phyloP scores from a whole-genome alignment of 2,797 vertebrate species.

The Clarias laeviceps region DNA sequence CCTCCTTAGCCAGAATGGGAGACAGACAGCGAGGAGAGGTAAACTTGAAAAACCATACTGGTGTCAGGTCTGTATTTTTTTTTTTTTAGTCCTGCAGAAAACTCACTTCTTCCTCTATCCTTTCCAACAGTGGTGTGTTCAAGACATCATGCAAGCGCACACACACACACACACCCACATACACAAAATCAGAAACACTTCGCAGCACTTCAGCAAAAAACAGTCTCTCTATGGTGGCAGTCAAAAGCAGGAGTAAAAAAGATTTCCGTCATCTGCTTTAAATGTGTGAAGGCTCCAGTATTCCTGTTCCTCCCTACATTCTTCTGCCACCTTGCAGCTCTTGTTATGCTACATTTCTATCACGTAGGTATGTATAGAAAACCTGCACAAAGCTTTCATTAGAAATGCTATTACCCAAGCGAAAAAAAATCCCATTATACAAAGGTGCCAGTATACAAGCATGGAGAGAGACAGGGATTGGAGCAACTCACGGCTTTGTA shows the following conservation, averaged over 20 bases:
- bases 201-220: conserved; percentile 4
- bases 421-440: conserved; percentile 37
- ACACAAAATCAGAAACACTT: conserved; percentile 14
- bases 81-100: conserved; percentile 6
- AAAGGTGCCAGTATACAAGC: conserved; percentile 4
- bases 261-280: background rate
- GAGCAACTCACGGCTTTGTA: conserved; percentile 4
- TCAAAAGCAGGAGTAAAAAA: conserved; percentile 2
- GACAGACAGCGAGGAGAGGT: background rate
- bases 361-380: conserved; percentile 9
- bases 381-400: conserved; percentile 34
- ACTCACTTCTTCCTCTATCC: conserved; percentile 4
- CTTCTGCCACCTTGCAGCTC: background rate
- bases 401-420: conserved; percentile 39
- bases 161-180: background rate
- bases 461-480: conserved; percentile 11
- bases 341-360: background rate
- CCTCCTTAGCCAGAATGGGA: background rate
- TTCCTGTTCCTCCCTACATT: background rate
- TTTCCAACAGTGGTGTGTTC: conserved; percentile 4
- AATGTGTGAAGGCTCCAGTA: background rate
- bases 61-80: conserved; percentile 12
- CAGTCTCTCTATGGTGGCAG: conserved; percentile 5
- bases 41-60: background rate
- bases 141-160: conserved; percentile 12